Base-by-base conservation (phyloP, 2,888 invertebrate genomes). In the Ophraella communa region DNA sequence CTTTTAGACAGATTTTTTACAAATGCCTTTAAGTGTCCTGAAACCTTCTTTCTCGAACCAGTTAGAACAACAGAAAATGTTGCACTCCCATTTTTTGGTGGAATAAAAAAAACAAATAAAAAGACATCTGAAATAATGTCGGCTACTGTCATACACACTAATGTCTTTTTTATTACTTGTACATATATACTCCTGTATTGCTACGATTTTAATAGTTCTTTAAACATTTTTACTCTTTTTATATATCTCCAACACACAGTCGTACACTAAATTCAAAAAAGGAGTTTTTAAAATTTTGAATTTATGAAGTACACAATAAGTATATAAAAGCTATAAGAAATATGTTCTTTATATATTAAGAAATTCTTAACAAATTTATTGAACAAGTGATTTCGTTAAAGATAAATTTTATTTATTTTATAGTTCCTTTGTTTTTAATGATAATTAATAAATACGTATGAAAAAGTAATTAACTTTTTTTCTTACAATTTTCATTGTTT, bases 111-210 rank as follows among this genome's bases (percentile, higher is more conserved):
- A n/a, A n/a, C n/a, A n/a, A n/a, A n/a, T n/a, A n/a, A 56, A 65
- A 35, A 56, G 53, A 51, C 54, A 54, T 44, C 57, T 62, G 51
- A 65, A 69, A 69, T 69, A 66, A 58, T 59, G 61, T 33, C 63
- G 53, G 69, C 69, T 65, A 65, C 69, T 59, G 65, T 58, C 65
- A 63, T 65, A 67, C 67, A 67, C 67, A 55, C 65, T 69, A 69
- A 69, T 67, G 69, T 69, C 69, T 62, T 67, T 69, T 69, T 69
- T 69, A 69, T 69, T 59, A 59, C 62, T 42, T 54, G 65, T 64
- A 62, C 65, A n/a, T n/a, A n/a, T n/a, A 67, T 35, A 44, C 59
- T 47, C 52, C 56, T 62, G 58, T 53, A 62, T 55, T 51, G 62
- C 66, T 17, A 39, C 23, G 54, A 47, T 55, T 51, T 47, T 62